Conservation (phyloP, 2,888 invertebrate genomes). For the Seira ritae region DNA sequence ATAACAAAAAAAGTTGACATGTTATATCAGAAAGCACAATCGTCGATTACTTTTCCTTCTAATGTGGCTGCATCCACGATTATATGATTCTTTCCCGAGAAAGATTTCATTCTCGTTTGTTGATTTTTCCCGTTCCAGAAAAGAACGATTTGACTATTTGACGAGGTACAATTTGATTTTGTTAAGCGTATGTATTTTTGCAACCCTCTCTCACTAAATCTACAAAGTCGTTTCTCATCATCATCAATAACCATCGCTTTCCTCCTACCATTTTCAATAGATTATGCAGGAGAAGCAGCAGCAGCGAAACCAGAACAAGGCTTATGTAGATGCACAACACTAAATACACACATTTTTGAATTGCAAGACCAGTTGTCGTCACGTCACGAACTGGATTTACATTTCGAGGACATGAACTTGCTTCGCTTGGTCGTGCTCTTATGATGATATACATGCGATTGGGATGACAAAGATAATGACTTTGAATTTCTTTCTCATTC, state of each 20-base stretch:
- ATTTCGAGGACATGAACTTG: constrained; percentile 3
- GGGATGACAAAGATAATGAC: not conserved
- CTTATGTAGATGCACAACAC: too few relatives aligned
- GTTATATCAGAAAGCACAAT: constrained; percentile 15
- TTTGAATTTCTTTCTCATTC: not conserved
- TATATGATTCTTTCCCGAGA: too few relatives aligned
- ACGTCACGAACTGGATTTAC: constrained; percentile 43
- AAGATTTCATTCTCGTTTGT: not conserved
- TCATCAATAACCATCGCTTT: too few relatives aligned
- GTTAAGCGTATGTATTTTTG: not conserved
- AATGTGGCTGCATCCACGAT: too few relatives aligned
- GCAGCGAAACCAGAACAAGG: too few relatives aligned
- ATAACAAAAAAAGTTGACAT: constrained; percentile 17
- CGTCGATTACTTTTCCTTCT: too few relatives aligned
- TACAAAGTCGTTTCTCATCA: too few relatives aligned
- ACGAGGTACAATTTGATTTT: not conserved
- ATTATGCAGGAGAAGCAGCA: too few relatives aligned
- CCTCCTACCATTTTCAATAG: too few relatives aligned
- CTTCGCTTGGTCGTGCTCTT: too few relatives aligned
- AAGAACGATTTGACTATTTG: not conserved
- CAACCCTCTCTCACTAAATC: too few relatives aligned
- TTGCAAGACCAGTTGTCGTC: constrained; percentile 20
- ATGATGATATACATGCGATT: not conserved
- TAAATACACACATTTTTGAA: too few relatives aligned
- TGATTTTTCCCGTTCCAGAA: constrained; percentile 7